Percentiles rank a stretch among this genome's conserved stretches.
Conservation (phyloP, 2,113 vertebrate species). For the Cervus canadensis region DNA sequence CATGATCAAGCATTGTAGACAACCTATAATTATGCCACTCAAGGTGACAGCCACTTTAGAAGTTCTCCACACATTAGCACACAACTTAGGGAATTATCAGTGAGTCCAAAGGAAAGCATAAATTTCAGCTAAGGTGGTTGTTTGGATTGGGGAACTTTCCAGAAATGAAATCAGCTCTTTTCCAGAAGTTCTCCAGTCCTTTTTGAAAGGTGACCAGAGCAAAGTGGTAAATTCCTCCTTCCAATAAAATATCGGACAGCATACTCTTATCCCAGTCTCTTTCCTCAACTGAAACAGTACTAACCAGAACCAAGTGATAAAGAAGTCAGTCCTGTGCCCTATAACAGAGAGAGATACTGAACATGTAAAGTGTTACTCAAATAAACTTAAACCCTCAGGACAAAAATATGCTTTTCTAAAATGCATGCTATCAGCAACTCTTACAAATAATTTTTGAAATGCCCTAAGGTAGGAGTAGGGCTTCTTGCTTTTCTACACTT, state of each 20-base stretch:
- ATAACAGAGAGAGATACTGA: neutral
- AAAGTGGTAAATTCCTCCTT: neutral
- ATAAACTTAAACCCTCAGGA: neutral
- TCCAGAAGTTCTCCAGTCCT: neutral
- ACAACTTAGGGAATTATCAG: neutral
- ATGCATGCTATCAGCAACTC: neutral
- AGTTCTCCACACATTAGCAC: neutral
- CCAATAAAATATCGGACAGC: neutral
- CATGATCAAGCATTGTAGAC: neutral
- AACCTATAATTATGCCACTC: constrained; percentile 1
- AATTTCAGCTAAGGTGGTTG: neutral
- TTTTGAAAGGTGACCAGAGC: neutral
- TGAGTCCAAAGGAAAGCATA: neutral
- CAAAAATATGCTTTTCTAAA: neutral
- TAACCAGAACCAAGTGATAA: neutral
- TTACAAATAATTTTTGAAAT: neutral
- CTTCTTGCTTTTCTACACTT: neutral
- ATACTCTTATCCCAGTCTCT: neutral
- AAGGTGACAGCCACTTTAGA: constrained; percentile 22
- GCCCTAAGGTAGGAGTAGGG: neutral
- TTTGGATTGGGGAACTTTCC: neutral
- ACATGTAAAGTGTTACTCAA: neutral
- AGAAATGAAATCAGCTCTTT: neutral
- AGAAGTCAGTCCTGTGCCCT: neutral
- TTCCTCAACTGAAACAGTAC: neutral